phyloP scores from a whole-genome alignment of 2,797 vertebrate species.

The Chrysocyon brachyurus region DNA sequence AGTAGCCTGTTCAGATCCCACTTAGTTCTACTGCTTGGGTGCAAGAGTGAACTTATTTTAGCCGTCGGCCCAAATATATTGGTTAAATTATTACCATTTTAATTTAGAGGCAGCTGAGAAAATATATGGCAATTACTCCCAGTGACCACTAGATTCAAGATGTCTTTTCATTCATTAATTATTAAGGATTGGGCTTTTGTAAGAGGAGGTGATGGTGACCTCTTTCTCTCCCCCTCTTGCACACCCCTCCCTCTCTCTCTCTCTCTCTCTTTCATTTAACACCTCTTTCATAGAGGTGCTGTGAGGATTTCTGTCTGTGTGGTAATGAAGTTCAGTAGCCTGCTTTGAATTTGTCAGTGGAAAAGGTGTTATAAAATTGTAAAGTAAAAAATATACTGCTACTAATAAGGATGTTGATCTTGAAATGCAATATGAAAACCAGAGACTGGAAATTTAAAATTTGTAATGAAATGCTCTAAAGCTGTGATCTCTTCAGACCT shows the following conservation, averaged over 20 bases:
- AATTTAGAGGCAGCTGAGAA: constrained; percentile 82
- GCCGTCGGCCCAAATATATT: constrained; percentile 69
- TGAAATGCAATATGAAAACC: constrained; percentile 82
- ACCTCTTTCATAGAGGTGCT: constrained; percentile 63
- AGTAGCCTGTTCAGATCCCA: constrained; percentile 69
- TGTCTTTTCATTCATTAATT: constrained; percentile 80
- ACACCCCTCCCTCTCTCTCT: not conserved
- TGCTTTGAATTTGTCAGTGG: constrained; percentile 75
- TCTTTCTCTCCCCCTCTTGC: not conserved
- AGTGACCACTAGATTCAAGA: constrained; percentile 69
- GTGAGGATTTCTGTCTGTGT: constrained; percentile 77
- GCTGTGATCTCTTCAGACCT: constrained; percentile 65
- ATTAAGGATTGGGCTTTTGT: constrained; percentile 73
- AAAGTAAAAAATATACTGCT: constrained; percentile 70
- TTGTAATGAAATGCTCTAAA: constrained; percentile 64
- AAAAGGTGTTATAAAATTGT: constrained; percentile 67
- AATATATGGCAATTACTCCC: constrained; percentile 72
- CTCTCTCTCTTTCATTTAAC: constrained; percentile 37
- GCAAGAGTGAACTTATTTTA: constrained; percentile 78
- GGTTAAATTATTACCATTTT: constrained; percentile 80
- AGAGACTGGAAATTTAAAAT: constrained; percentile 76
- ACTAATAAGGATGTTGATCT: constrained; percentile 82
- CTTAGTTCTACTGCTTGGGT: constrained; percentile 54
- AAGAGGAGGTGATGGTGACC: constrained; percentile 20
- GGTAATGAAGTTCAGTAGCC: constrained; percentile 70